A percentile compares a stretch with the other conserved stretches of the same genome.
These are phyloP conservation scores for Paracentrotus lividus DNA, from an alignment of 53 echinoderm and acorn worm species.

Conservation along the genomic window DNA sequence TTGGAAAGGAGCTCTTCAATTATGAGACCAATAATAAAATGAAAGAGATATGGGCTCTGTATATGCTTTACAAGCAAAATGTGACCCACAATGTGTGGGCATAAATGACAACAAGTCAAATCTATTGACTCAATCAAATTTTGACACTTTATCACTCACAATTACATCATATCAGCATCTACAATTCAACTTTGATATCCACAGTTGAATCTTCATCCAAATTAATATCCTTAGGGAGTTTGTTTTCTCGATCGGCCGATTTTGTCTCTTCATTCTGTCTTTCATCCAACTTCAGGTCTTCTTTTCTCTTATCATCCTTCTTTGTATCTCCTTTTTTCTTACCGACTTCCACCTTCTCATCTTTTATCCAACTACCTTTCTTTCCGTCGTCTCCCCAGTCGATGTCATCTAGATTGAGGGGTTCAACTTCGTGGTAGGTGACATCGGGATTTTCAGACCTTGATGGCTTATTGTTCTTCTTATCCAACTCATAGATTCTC, in stretches of 20 bases:
- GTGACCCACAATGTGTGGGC: too few relatives aligned
- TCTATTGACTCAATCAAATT: neutral
- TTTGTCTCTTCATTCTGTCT: neutral
- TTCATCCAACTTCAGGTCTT: neutral
- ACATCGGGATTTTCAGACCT: neutral
- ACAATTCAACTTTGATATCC: neutral
- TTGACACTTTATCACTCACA: too few relatives aligned
- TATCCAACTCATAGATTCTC: constrained; percentile 43
- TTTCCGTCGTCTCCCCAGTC: constrained; percentile 32
- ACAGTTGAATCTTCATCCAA: neutral
- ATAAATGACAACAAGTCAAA: neutral
- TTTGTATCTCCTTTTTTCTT: neutral
- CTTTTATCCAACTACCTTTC: constrained; percentile 4
- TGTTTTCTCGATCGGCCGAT: neutral
- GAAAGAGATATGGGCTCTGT: neutral
- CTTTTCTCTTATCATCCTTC: neutral
- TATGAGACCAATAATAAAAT: neutral
- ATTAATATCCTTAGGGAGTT: neutral
- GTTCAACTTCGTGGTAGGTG: constrained; percentile 20
- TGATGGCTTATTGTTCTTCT: neutral
- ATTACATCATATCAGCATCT: neutral
- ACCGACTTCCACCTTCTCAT: neutral
- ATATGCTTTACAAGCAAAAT: too few relatives aligned
- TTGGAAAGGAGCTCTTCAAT: neutral
- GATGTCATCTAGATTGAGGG: constrained; percentile 44